phyloP scores from a whole-genome alignment of 2,797 vertebrate genomes.

The Hylomyscus alleni region DNA sequence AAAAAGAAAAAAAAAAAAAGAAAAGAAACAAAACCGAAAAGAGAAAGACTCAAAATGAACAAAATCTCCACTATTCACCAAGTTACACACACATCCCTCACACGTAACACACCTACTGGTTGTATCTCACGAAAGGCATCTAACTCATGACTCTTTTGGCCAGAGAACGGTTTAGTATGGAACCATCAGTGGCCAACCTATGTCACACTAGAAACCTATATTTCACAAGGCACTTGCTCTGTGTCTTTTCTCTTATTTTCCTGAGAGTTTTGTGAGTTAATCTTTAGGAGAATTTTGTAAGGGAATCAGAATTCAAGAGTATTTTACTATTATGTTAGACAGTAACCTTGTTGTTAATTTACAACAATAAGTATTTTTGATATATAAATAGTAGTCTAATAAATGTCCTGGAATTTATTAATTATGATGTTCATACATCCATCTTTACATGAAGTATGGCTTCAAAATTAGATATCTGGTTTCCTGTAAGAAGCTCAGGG shows the following conservation, averaged over 20 bases:
- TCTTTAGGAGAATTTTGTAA: not conserved
- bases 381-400: not conserved
- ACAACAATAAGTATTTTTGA: not conserved
- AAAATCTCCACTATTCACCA: not conserved
- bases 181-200: not conserved
- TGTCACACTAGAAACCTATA: not conserved
- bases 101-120: not conserved
- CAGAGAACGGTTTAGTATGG: not conserved
- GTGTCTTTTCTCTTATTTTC: not conserved
- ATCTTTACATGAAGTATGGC: not conserved
- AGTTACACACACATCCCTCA: conserved; percentile 17
- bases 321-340: not conserved
- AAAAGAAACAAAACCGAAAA: too few species aligned
- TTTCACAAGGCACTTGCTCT: not conserved
- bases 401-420: not conserved
- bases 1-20: too few species aligned
- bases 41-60: not conserved
- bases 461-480: conserved; percentile 16
- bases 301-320: not conserved
- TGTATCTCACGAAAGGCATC: not conserved
- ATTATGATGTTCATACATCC: not conserved
- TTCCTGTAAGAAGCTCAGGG: not conserved
- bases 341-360: not conserved
- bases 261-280: not conserved
- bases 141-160: not conserved